Evolutionary conservation across 2,113 vertebrate species (phyloP).

Genomic region (Albula goreensis): DNA sequence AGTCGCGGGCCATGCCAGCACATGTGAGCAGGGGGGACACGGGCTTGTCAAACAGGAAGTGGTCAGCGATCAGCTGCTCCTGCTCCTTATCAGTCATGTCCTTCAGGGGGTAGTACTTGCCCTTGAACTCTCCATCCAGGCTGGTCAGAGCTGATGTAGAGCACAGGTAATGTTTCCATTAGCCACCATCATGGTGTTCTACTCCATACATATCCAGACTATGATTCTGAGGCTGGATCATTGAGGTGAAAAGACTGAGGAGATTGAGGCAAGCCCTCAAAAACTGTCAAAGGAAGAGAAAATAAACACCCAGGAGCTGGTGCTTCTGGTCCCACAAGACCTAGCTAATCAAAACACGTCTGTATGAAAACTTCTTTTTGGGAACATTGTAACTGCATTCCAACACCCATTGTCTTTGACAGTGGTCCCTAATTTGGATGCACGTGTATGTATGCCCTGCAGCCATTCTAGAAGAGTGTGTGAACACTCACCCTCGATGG

Average conservation of each 20-base stretch:
- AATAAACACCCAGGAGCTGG: too few species aligned
- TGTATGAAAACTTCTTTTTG: too few species aligned
- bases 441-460: too few species aligned
- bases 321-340: too few species aligned
- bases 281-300: too few species aligned
- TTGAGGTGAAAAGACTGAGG: background rate
- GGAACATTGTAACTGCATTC: too few species aligned
- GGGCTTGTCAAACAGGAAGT: constrained; percentile 96
- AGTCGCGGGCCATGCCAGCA: constrained; percentile 92
- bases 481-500: constrained; percentile 74
- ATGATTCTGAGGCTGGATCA: background rate
- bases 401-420: too few species aligned
- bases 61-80: constrained; percentile 89
- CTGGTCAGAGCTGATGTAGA: constrained; percentile 76
- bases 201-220: background rate
- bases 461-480: background rate
- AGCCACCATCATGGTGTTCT: background rate
- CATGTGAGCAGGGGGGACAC: constrained; percentile 89
- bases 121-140: constrained; percentile 89
- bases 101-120: constrained; percentile 89
- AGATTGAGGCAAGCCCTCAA: too few species aligned
- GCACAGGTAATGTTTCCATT: background rate
- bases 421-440: too few species aligned
- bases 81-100: constrained; percentile 87
- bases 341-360: too few species aligned